These are phyloP conservation scores for Oligia fasciuncula DNA, from an alignment of 2,888 invertebrate species.

Conservation along the genomic window DNA sequence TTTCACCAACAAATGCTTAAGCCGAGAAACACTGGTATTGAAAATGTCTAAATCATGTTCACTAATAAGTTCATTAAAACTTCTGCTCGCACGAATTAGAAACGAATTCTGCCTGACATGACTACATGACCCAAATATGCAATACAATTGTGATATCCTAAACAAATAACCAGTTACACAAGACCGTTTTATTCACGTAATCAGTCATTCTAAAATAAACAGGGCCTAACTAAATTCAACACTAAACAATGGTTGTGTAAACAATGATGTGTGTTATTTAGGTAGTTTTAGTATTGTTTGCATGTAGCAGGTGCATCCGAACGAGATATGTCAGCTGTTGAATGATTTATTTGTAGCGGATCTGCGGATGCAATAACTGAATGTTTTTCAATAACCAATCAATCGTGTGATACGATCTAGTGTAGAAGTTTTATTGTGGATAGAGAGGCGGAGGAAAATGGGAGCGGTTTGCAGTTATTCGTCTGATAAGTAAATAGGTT, in stretches of 20 bases:
- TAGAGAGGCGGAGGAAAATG: slow-evolving; percentile 38
- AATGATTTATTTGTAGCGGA: slow-evolving; percentile 65
- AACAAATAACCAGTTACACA: slow-evolving; percentile 47
- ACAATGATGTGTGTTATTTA: slow-evolving; percentile 42
- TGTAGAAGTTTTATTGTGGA: slow-evolving; percentile 55
- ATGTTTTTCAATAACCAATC: slow-evolving; percentile 60
- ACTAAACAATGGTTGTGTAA: slow-evolving; percentile 46
- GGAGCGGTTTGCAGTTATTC: slow-evolving; percentile 29
- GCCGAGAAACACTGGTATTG: too few species aligned
- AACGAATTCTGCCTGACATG: too few species aligned
- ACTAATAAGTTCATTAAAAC: too few species aligned
- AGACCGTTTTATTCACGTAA: slow-evolving; percentile 50
- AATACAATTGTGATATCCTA: slow-evolving; percentile 40
- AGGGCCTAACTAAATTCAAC: slow-evolving; percentile 27
- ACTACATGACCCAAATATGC: slow-evolving; percentile 36
- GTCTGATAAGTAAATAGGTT: slow-evolving; percentile 22
- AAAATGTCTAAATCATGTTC: too few species aligned
- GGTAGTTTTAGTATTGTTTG: slow-evolving; percentile 49
- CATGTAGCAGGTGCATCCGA: slow-evolving; percentile 64
- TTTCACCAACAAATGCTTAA: too few species aligned
- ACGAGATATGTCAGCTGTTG: slow-evolving; percentile 58
- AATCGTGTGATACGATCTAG: slow-evolving; percentile 59
- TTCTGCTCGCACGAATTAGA: too few species aligned
- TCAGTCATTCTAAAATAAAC: slow-evolving; percentile 55
- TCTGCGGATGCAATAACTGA: slow-evolving; percentile 51